phyloP scores from a whole-genome alignment of 2,797 vertebrate genomes.

The Phoxinus dragarum region DNA sequence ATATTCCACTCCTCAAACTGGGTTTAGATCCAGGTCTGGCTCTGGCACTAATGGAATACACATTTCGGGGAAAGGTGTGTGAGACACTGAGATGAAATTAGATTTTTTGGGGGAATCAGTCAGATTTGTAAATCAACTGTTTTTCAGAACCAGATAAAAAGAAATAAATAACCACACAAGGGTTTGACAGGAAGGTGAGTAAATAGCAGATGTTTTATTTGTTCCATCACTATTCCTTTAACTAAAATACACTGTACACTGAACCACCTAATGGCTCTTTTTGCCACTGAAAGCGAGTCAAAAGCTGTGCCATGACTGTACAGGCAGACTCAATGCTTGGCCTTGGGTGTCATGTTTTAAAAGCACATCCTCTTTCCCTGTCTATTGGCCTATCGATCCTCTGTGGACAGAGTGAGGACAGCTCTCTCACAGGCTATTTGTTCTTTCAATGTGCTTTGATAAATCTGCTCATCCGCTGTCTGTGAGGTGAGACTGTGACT shows the following conservation, averaged over 20 bases:
- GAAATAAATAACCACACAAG: not conserved
- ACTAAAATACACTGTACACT: not conserved
- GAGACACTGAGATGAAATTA: not conserved
- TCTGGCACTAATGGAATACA: not conserved
- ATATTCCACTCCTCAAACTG: not conserved
- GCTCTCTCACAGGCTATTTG: not conserved
- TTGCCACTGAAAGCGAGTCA: not conserved
- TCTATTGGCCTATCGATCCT: constrained; percentile 32
- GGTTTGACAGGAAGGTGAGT: not conserved
- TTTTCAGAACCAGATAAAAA: not conserved
- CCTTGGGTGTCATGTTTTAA: constrained; percentile 28
- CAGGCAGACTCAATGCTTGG: constrained; percentile 32
- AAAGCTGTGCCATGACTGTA: not conserved
- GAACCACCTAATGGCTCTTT: not conserved
- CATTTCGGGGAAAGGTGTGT: not conserved
- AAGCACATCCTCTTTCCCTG: constrained; percentile 26
- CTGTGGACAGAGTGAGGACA: constrained; percentile 12
- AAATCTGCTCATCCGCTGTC: constrained; percentile 7
- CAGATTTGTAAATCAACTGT: not conserved
- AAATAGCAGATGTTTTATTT: not conserved
- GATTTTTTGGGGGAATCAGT: not conserved
- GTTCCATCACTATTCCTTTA: not conserved
- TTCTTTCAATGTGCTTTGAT: not conserved
- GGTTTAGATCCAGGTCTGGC: not conserved
- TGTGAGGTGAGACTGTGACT: not conserved